Base-by-base conservation (phyloP, 2,888 invertebrate species). In the Polylopha cassiicola region DNA sequence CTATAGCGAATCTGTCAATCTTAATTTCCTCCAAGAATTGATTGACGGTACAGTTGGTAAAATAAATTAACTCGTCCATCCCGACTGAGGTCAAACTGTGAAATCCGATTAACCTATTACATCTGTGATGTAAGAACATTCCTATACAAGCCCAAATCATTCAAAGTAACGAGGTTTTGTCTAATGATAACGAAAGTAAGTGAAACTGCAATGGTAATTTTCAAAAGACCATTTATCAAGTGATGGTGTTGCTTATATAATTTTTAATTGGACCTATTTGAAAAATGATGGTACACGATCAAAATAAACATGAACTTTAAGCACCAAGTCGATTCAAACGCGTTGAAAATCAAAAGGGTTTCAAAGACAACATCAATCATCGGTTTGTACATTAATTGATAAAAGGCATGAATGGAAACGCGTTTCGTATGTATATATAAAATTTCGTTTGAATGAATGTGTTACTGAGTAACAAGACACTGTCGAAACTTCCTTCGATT, bases 61-160 rank as follows among this genome's bases (percentile, higher is more conserved):
- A 61, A 70, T 60, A 69, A 71, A 72, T 70, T 65, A 58, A 48
- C 39, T 58, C 51, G 45, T 41, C 51, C 55, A 62, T 64, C 62
- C 62, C 63, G 28, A 24, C 4, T 45, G 53, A 55, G 65, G 62
- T 70, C 72, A 68, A 53, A 62, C 62, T 58, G 53, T 60, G 56
- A 66, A 67, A 66, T 65, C 60, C 65, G 67, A 74, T 73, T 77
- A 71, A 65, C 61, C 62, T 63, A 58, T 56, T 55, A 52, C 51
- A 49, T 44, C 50, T 53, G 49, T 61, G 58, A 62, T 48, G 58
- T 59, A 60, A 69, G 55, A 47, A 54, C 55, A 56, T 61, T 63
- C 48, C 57, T 58, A 57, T 38, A 32, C 23, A 29, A 23, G 37
- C 44, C 41, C 37, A 30, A 42, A 56, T 59, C 58, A 64, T 66